Base-by-base conservation (phyloP, 1,140 invertebrate species). In the Drosophila ambigua region DNA sequence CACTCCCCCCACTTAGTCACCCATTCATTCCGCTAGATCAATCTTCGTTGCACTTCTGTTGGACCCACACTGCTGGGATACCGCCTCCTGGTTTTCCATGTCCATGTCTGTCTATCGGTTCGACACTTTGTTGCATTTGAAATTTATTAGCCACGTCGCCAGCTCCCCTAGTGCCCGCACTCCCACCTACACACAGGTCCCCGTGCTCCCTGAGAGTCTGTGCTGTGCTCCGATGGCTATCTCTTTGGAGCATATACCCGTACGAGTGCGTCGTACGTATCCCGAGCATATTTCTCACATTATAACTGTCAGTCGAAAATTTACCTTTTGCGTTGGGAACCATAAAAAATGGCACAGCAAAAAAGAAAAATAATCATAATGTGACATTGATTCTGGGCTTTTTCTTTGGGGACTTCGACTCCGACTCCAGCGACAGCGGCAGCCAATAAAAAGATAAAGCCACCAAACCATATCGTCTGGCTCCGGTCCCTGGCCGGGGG, bases 1-100 rank as follows among this genome's bases (percentile, higher is more conserved):
- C 50, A 26, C 24, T 23, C 15, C 15, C 23, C 51, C 64, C 23
- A 52, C 43, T 67, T 81, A 65, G 74, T 51, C 58, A 58, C 63
- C 75, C 84, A 89, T 80, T 90, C 83, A 90, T 89, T 89, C 85
- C 84, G 71, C 84, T 84, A 89, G 81, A 89, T 89, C 84, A 89
- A 89, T 89, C 84, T 89, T 90, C 87, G 79, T 87, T 88, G 82
- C 61, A 78, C 77, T 78, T 72, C 59, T 85, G 69, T 55, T 58
- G 35, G 67, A 20, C n/a, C 0, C 20, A 35, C 65, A 24, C 64
- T 41, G 15, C 24, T 4, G 31, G 31, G 31, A 35, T 11, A 35
- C 31, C 9, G 11, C 35, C 24, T 51, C 51, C 28, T 28, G 13
- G 35, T 63, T 48, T 59, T 50, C 45, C 67, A 61, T 62, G 60